Conservation (phyloP, 2,797 vertebrate species). For the Pseudochirops corinnae region DNA sequence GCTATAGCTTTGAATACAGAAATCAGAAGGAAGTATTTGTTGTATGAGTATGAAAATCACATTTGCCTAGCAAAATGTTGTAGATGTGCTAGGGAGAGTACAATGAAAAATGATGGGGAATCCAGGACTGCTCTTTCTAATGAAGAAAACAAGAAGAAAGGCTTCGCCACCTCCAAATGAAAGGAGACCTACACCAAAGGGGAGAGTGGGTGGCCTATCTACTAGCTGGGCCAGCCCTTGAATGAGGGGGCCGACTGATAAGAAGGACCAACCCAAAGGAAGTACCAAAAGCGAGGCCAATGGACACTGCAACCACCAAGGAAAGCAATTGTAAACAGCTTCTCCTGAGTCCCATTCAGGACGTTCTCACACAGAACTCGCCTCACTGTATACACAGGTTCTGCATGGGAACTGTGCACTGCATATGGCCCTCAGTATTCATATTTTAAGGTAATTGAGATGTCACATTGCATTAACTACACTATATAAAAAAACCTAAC, state of each 20-base stretch:
- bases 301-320: conserved; percentile 21
- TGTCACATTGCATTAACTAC: conserved; percentile 74
- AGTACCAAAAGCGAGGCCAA: not conserved
- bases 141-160: not conserved
- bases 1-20: conserved; percentile 16
- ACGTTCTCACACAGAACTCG: conserved; percentile 1
- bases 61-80: conserved; percentile 16
- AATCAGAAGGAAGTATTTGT: conserved; percentile 56
- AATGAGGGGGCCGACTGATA: not conserved
- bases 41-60: conserved; percentile 21
- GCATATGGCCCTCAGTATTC: conserved; percentile 15
- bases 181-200: conserved; percentile 20
- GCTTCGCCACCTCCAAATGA: not conserved
- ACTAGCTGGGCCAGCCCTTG: conserved; percentile 19
- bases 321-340: not conserved
- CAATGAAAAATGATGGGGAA: conserved; percentile 7
- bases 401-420: conserved; percentile 18
- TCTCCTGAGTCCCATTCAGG: conserved; percentile 3
- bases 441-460: conserved; percentile 62
- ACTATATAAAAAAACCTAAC: conserved; percentile 74
- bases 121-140: not conserved
- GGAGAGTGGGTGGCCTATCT: conserved; percentile 5
- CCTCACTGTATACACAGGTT: conserved; percentile 31
- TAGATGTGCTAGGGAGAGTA: not conserved
- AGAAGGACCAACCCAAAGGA: conserved; percentile 20